Evolutionary conservation across 1,140 invertebrate genomes (phyloP).

Genomic region (Palaemon carinicauda): DNA sequence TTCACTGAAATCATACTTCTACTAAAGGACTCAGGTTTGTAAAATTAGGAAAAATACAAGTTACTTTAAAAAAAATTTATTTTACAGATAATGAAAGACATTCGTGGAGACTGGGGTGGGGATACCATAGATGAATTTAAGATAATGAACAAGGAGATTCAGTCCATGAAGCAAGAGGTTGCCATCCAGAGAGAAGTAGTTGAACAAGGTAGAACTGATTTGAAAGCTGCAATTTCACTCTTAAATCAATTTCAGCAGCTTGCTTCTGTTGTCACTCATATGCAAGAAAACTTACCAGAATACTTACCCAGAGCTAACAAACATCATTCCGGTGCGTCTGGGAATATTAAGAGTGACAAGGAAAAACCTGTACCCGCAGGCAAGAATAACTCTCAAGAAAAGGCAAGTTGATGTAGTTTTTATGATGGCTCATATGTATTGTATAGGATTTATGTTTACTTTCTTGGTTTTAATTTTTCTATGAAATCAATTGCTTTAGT

Average conservation of each 20-base stretch:
- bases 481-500: background rate
- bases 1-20: too few species aligned
- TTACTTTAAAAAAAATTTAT: too few species aligned
- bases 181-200: background rate
- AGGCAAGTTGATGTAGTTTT: background rate
- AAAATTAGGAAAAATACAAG: too few species aligned
- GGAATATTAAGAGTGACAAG: background rate
- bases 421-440: background rate
- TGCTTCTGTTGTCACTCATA: background rate
- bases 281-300: slow-evolving; percentile 26
- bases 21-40: too few species aligned
- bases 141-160: background rate
- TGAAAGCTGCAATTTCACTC: background rate
- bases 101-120: slow-evolving; percentile 10
- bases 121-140: slow-evolving; percentile 5
- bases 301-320: background rate
- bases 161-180: background rate
- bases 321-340: background rate
- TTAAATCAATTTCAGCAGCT: slow-evolving; percentile 16
- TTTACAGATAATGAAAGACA: background rate
- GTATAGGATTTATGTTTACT: background rate
- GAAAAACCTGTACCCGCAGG: background rate
- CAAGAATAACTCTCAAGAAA: background rate
- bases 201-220: background rate
- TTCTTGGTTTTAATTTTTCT: background rate